Percentiles rank a stretch among this genome's conserved stretches.
phyloP scores from a whole-genome alignment of 2,888 invertebrate species.

The Spisula subtruncata region DNA sequence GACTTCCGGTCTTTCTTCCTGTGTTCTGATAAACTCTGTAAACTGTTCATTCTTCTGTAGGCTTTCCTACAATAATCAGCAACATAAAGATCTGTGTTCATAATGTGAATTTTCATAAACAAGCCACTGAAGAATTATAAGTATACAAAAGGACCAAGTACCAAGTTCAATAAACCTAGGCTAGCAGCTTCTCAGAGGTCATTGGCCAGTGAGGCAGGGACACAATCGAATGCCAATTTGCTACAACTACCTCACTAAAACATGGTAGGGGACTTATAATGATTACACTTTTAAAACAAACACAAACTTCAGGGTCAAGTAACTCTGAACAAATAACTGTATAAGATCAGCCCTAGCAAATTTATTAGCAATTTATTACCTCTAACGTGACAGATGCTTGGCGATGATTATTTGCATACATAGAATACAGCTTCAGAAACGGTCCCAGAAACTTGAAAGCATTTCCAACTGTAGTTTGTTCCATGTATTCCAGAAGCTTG shows the following conservation, averaged over 20 bases:
- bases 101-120: neutral
- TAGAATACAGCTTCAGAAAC: conserved; percentile 93
- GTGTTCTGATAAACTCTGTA: conserved; percentile 86
- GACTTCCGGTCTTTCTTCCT: conserved; percentile 92
- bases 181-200: too few species aligned
- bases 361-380: conserved; percentile 87
- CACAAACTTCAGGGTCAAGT: too few species aligned
- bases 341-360: too few species aligned
- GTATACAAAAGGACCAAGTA: too few species aligned
- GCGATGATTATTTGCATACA: conserved; percentile 93
- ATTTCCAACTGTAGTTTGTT: conserved; percentile 90
- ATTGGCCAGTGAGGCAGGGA: too few species aligned
- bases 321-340: too few species aligned
- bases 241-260: too few species aligned
- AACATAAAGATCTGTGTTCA: neutral
- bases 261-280: too few species aligned
- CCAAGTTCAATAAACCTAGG: too few species aligned
- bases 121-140: too few species aligned
- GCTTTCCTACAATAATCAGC: conserved; percentile 81
- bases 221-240: too few species aligned
- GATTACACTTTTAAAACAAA: too few species aligned
- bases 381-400: conserved; percentile 90
- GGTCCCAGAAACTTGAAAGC: conserved; percentile 93
- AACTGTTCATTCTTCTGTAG: conserved; percentile 84
- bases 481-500: conserved; percentile 86